These are phyloP conservation scores for Lanistes nyassanus DNA, from an alignment of 1,140 invertebrate genomes.

Conservation along the genomic window DNA sequence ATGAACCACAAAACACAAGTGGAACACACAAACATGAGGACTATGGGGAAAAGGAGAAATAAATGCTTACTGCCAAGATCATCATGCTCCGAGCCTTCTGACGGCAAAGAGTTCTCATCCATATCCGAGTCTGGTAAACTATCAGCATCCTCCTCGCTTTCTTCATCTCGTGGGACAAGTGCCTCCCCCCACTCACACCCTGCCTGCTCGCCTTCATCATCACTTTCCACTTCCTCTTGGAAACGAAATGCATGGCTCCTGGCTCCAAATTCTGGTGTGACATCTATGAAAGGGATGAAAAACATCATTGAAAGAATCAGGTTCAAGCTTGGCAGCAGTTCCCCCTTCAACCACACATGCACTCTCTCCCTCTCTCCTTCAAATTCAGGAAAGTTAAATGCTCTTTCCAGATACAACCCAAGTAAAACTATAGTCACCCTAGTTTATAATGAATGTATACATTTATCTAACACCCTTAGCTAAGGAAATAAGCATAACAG, in stretches of 20 bases:
- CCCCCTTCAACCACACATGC: conserved; percentile 15
- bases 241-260: conserved; percentile 67
- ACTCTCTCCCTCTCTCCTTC: conserved; percentile 24
- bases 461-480: background rate
- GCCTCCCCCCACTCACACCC: conserved; percentile 50
- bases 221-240: conserved; percentile 47
- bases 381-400: background rate
- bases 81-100: conserved; percentile 55
- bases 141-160: conserved; percentile 51
- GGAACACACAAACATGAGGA: conserved; percentile 12
- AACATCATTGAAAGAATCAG: background rate
- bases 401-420: background rate
- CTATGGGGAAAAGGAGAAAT: background rate
- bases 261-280: conserved; percentile 33
- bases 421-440: background rate
- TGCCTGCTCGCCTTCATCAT: conserved; percentile 47
- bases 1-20: background rate
- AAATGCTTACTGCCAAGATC: conserved; percentile 68
- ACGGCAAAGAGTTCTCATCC: conserved; percentile 22
- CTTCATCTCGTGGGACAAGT: conserved; percentile 40
- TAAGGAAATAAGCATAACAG: background rate
- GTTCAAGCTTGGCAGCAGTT: background rate
- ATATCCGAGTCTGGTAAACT: conserved; percentile 26
- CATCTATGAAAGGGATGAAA: conserved; percentile 14
- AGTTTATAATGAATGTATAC: background rate